These are phyloP conservation scores for Cuculus canorus DNA, from an alignment of 2,797 vertebrate genomes.

Conservation along the genomic window DNA sequence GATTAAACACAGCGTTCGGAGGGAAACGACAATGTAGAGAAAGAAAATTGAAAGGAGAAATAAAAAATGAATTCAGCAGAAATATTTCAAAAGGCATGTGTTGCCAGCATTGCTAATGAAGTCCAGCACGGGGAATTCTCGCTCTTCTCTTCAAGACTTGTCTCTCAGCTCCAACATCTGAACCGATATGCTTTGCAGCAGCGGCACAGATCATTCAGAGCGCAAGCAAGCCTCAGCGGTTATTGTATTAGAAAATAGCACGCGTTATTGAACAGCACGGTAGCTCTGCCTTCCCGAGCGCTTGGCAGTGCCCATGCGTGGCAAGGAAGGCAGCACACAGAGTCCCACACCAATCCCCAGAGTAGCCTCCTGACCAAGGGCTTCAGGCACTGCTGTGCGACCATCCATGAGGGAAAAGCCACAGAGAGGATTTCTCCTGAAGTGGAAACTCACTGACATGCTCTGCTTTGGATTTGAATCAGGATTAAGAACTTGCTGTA, in stretches of 20 bases:
- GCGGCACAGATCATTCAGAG: not conserved
- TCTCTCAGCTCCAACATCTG: not conserved
- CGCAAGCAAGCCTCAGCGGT: not conserved
- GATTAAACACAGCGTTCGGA: not conserved
- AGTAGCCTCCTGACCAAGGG: not conserved
- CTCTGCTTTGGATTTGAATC: not conserved
- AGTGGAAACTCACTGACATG: not conserved
- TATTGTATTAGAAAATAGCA: not conserved
- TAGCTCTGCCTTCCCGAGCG: not conserved
- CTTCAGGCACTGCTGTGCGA: not conserved
- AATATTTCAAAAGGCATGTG: not conserved
- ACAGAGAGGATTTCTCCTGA: conserved; percentile 9
- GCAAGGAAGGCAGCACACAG: not conserved
- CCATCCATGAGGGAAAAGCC: not conserved
- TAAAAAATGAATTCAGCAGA: not conserved
- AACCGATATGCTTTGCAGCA: not conserved
- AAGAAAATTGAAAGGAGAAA: not conserved
- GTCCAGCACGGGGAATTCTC: not conserved
- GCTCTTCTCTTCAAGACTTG: not conserved
- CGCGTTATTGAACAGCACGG: not conserved
- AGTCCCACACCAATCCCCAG: not conserved
- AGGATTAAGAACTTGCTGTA: not conserved
- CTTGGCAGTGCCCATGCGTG: not conserved
- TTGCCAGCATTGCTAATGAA: not conserved
- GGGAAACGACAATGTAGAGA: not conserved